Base-by-base conservation (phyloP, 2,888 invertebrate genomes). In the Drosophila silvestris region DNA sequence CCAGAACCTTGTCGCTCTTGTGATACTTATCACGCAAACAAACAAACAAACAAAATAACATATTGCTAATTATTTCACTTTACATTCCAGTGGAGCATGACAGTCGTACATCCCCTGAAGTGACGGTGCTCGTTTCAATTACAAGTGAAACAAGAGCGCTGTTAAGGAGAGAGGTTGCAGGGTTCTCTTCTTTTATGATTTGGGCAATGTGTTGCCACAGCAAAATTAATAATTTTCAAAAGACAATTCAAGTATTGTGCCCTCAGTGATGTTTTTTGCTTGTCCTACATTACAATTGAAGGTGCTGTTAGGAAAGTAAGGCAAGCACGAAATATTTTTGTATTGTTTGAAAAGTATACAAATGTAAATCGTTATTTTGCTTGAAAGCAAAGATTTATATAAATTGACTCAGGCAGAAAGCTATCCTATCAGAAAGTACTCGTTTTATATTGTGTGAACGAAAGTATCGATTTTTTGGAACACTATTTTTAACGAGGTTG, bases 61-160 rank as follows among this genome's bases (percentile, higher is more conserved):
- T 87, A 79, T 84, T 80, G 85, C 73, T 91, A 91, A 91, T 87
- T 90, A 89, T 91, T 89, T 83, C 73, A 76, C 77, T 77, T 74
- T 71, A 50, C 67, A n/a, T 76, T 73, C 28, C 47, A 62, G 28
- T 47, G 28, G 52, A 69, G 59, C 64, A 53, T 22, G 51, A 33
- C 68, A 53, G 32, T 35, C 26, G n/a, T 30, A 39, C 41, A 57
- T 30, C 50, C 22, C 35, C 19, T 2, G 12, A 30, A 19, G 3
- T 30, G 12, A 30, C 19, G n/a, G 19, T 53, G 63, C 52, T 50
- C 66, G 79, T 67, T 83, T 86, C 89, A 89, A 81, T 86, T 81
- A 86, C 83, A 80, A 72, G 51, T 70, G 28, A 33, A 57, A 56
- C 32, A 33, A 14, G 37, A 35, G 16, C 16, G 30, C 28, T 16